phyloP scores from a whole-genome alignment of 2,113 vertebrate species.

The Tragelaphus imberbis region DNA sequence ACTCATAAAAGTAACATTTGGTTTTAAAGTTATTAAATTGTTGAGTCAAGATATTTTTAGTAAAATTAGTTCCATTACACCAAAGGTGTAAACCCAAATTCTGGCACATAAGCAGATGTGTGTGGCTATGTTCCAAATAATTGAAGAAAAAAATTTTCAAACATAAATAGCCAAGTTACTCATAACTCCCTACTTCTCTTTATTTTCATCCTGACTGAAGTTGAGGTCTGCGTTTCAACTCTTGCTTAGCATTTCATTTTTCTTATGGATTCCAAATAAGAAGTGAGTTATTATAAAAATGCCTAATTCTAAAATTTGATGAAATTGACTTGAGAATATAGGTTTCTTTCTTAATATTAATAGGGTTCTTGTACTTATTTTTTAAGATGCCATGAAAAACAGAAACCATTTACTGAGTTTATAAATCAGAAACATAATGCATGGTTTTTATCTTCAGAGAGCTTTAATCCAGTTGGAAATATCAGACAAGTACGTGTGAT shows the following conservation, averaged over 20 bases:
- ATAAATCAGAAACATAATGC: not conserved
- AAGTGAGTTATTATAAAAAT: not conserved
- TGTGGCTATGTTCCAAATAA: slow-evolving; percentile 14
- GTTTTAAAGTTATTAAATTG: slow-evolving; percentile 34
- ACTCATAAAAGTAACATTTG: not conserved
- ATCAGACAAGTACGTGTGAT: not conserved
- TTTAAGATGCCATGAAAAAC: not conserved
- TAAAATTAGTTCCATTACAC: slow-evolving; percentile 20
- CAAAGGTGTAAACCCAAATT: not conserved
- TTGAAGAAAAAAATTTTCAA: not conserved
- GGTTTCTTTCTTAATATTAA: not conserved
- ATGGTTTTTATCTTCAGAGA: not conserved
- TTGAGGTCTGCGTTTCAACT: not conserved
- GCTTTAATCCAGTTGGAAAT: not conserved
- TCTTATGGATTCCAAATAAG: not conserved
- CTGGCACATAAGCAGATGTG: not conserved
- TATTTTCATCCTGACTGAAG: not conserved
- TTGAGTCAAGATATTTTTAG: not conserved
- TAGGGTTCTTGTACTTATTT: not conserved
- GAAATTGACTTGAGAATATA: not conserved
- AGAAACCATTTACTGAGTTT: not conserved
- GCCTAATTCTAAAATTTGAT: not conserved
- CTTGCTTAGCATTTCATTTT: not conserved
- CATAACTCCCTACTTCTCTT: not conserved
- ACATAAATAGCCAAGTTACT: not conserved